Evolutionary conservation across 2,888 invertebrate genomes (phyloP).

Genomic region (Leptura quadrifasciata): DNA sequence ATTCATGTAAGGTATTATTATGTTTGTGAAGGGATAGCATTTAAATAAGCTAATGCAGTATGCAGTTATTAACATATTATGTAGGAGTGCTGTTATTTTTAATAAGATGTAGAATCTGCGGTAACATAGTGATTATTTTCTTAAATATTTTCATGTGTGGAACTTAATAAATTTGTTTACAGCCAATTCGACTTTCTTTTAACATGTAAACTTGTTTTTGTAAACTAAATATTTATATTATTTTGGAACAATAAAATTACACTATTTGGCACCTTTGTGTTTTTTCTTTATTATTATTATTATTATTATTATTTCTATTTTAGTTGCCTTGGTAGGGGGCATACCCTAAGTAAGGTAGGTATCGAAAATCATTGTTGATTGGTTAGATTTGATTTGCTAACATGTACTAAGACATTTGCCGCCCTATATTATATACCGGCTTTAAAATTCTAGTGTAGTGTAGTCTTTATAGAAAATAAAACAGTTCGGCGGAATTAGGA

Average conservation of each 20-base stretch:
- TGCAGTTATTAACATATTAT: conserved; percentile 57
- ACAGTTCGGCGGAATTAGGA: too few species aligned
- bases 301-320: neutral
- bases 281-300: neutral
- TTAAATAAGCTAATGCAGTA: conserved; percentile 56
- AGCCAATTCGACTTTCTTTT: conserved; percentile 45
- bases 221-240: conserved; percentile 16
- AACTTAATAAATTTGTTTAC: conserved; percentile 62
- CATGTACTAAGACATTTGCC: too few species aligned
- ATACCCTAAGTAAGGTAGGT: too few species aligned
- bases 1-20: conserved; percentile 34
- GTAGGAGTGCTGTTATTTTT: conserved; percentile 60
- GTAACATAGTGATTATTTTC: conserved; percentile 64
- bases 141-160: conserved; percentile 65
- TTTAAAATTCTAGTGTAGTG: too few species aligned
- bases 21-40: conserved; percentile 54
- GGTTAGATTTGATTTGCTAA: too few species aligned
- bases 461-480: too few species aligned
- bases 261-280: conserved; percentile 13
- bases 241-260: conserved; percentile 22
- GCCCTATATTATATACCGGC: too few species aligned
- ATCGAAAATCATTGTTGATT: too few species aligned
- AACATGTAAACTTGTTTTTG: conserved; percentile 19
- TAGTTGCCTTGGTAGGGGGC: too few species aligned
- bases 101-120: conserved; percentile 60